Evolutionary conservation across 2,113 vertebrate species (phyloP).

Genomic region (Puffinus mauretanicus): DNA sequence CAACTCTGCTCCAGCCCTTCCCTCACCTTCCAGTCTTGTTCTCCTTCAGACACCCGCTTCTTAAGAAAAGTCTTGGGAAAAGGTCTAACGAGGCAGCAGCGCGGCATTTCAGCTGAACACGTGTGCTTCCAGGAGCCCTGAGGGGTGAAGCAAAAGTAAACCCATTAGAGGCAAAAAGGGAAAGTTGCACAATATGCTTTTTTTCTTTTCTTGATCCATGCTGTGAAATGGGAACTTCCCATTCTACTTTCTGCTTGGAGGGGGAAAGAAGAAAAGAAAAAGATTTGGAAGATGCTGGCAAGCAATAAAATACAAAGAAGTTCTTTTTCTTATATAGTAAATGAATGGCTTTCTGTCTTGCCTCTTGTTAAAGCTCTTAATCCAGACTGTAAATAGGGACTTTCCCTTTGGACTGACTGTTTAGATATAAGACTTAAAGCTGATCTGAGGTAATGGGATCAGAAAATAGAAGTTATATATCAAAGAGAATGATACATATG

Average conservation of each 20-base stretch:
- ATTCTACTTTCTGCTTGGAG: background rate
- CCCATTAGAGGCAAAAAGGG: background rate
- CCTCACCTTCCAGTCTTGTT: background rate
- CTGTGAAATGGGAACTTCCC: background rate
- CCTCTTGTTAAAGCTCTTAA: constrained; percentile 56
- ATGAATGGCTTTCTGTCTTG: constrained; percentile 30
- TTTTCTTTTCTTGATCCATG: background rate
- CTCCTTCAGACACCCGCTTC: background rate
- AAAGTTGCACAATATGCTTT: background rate
- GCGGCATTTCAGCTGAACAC: background rate
- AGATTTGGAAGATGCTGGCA: background rate
- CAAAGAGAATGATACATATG: constrained; percentile 40
- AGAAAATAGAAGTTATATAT: constrained; percentile 61
- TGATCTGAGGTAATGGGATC: constrained; percentile 57
- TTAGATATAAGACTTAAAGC: constrained; percentile 43
- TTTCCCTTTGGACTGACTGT: constrained; percentile 49
- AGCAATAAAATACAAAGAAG: constrained; percentile 31
- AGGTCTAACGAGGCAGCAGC: background rate
- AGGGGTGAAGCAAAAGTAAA: constrained; percentile 24
- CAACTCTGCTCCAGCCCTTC: background rate
- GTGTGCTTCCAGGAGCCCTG: background rate
- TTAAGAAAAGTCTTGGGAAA: background rate
- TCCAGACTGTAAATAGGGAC: constrained; percentile 50
- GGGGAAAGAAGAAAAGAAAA: background rate
- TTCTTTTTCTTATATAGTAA: constrained; percentile 15